phyloP scores from a whole-genome alignment of 2,888 invertebrate genomes.

The Cacoxenus indagator region DNA sequence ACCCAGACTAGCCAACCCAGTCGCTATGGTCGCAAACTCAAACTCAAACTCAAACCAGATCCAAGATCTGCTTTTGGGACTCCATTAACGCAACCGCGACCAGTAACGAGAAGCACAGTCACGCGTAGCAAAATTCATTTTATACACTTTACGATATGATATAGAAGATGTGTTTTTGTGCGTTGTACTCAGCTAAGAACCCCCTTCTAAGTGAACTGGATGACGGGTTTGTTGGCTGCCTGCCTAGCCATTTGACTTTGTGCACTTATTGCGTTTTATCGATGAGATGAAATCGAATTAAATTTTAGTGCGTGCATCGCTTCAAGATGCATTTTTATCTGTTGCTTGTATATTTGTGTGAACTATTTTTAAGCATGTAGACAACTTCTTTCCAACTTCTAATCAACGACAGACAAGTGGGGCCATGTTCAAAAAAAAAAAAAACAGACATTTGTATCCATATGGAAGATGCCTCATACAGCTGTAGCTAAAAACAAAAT shows the following conservation, averaged over 20 bases:
- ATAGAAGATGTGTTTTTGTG: not conserved
- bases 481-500: constrained; percentile 1
- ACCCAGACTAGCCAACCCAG: not conserved
- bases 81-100: constrained; percentile 11
- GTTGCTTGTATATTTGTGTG: not conserved
- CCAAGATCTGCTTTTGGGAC: constrained; percentile 8
- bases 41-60: not conserved
- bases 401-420: constrained; percentile 9
- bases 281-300: constrained; percentile 37
- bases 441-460: not conserved
- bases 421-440: constrained; percentile 9
- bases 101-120: not conserved
- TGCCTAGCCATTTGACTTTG: not conserved
- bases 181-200: not conserved
- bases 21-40: not conserved
- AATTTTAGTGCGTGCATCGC: constrained; percentile 33
- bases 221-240: not conserved
- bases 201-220: not conserved
- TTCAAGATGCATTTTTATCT: not conserved
- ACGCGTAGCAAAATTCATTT: constrained; percentile 16
- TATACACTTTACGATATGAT: constrained; percentile 19
- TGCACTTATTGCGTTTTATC: constrained; percentile 17
- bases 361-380: constrained; percentile 11
- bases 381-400: constrained; percentile 8
- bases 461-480: constrained; percentile 3